phyloP scores from a whole-genome alignment of 2,113 vertebrate genomes.

The Ceratotherium simum region DNA sequence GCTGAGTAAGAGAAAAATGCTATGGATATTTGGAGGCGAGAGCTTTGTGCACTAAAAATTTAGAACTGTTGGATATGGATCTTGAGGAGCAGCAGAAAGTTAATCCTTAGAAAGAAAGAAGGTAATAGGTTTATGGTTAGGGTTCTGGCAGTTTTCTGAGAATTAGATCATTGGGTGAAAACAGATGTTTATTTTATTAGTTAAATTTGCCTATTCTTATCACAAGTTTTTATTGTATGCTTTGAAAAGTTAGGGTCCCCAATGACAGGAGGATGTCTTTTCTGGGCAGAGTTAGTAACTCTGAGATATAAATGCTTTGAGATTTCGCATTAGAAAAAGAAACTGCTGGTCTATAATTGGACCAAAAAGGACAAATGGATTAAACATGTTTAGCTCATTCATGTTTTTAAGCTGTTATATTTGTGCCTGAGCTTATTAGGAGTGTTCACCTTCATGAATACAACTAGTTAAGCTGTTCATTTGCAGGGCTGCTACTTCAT shows the following conservation, averaged over 20 bases:
- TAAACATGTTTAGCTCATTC: conserved; percentile 44
- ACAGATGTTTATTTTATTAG: background rate
- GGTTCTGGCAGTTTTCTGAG: conserved; percentile 9
- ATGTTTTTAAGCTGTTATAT: conserved; percentile 2
- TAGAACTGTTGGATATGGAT: conserved; percentile 6
- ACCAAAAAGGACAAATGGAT: background rate
- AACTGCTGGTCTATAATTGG: conserved; percentile 18
- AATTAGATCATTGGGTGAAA: conserved; percentile 49
- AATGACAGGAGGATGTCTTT: background rate
- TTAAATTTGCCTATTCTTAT: conserved; percentile 31
- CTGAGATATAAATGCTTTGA: conserved; percentile 33
- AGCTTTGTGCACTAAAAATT: background rate
- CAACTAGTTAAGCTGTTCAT: background rate
- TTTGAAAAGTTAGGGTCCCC: conserved; percentile 9
- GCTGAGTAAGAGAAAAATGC: background rate
- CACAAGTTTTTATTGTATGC: conserved; percentile 17
- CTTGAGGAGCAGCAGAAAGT: background rate
- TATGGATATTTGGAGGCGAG: background rate
- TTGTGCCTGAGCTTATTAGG: conserved; percentile 18
- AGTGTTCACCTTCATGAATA: background rate
- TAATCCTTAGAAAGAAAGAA: conserved; percentile 22
- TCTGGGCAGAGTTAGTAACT: conserved; percentile 20
- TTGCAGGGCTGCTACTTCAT: background rate
- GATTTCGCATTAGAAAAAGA: conserved; percentile 42
- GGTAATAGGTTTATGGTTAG: background rate